Evolutionary conservation across 1,140 invertebrate species (phyloP), one percentile per base, ranked within the genome.

Genomic region (Cryptotermes secundus): DNA sequence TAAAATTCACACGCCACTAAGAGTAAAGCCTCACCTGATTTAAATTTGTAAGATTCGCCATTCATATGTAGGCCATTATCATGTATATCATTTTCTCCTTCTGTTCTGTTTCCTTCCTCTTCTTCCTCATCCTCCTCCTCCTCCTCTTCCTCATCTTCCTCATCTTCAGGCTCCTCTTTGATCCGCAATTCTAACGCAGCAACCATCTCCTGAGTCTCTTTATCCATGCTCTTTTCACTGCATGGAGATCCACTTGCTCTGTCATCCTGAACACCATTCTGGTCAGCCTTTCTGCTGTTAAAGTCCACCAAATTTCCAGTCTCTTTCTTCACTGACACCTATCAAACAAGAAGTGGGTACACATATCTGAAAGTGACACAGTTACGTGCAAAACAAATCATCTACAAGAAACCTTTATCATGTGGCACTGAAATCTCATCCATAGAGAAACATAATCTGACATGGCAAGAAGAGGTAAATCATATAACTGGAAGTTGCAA

Each of bases 171-270:
- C 34, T 84, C 79, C 84, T 84, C 80, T 19, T 79, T 84, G 16
- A 82, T 45, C 24, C 81, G n/a, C 14, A 82, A 14, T 38, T 82
- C 81, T 31, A 82, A 59, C 0, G 81, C 81, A 59, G 81, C 81
- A 42, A 59, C 81, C 81, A 82, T 82, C 81, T 82, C 81, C 81
- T 82, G 81, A 34, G 53, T 34, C 42, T 82, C 81, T 34, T 34
- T 34, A 19, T 82, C 81, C 14, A 82, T 82, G 38, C 42, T 59
- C 35, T 42, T 34, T 34, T 72, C 59, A 72, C 59, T 72, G n/a
- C 26, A 72, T n/a, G 59, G 59, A 3, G 59, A 72, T 31, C 4
- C 53, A 59, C 7, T 10, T 31, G 26, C 14, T 31, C 26, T 72
- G 6, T 72, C 59, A 72, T 72, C 59, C 26, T 72, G 59, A 26